phyloP scores from a whole-genome alignment of 2,113 vertebrate species.

The Stictonetta naevosa region DNA sequence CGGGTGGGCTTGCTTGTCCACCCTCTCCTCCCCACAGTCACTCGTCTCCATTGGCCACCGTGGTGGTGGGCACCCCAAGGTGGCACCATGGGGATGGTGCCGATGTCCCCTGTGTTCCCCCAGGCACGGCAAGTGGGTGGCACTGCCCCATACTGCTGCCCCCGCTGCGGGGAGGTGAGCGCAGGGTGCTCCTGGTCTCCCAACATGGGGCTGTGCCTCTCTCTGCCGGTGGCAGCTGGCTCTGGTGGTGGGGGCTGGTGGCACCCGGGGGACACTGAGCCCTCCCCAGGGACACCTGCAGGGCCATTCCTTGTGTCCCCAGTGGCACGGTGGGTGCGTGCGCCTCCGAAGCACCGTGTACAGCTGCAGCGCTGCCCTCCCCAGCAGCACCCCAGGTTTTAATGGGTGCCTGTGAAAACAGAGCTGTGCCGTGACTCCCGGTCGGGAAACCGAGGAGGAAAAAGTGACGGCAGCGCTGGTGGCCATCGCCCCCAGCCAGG shows the following conservation, averaged over 20 bases:
- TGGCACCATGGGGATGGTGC: rapidly evolving
- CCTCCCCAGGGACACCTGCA: neutral
- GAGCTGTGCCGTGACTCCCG: rapidly evolving
- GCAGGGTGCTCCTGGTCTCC: neutral
- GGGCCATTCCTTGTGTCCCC: neutral
- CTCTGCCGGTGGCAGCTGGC: neutral
- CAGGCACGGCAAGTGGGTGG: neutral
- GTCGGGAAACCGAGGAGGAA: neutral
- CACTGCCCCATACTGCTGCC: neutral
- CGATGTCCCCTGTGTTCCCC: no score
- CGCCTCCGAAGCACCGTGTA: rapidly evolving
- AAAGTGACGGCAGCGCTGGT: rapidly evolving
- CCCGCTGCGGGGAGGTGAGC: neutral
- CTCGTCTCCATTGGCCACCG: rapidly evolving
- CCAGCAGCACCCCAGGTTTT: rapidly evolving
- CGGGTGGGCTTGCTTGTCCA: rapidly evolving
- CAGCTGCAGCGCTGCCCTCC: rapidly evolving
- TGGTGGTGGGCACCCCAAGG: neutral
- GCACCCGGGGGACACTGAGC: neutral
- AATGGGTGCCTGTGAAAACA: rapidly evolving
- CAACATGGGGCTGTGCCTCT: rapidly evolving
- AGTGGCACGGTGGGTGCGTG: neutral
- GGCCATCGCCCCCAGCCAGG: neutral
- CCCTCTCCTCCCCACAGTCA: rapidly evolving
- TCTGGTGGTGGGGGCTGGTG: neutral